Percentiles rank a stretch among this genome's conserved stretches.
These are phyloP conservation scores for Oryzias dopingdopingensis DNA, from an alignment of 2,797 vertebrate species.

Conservation along the genomic window DNA sequence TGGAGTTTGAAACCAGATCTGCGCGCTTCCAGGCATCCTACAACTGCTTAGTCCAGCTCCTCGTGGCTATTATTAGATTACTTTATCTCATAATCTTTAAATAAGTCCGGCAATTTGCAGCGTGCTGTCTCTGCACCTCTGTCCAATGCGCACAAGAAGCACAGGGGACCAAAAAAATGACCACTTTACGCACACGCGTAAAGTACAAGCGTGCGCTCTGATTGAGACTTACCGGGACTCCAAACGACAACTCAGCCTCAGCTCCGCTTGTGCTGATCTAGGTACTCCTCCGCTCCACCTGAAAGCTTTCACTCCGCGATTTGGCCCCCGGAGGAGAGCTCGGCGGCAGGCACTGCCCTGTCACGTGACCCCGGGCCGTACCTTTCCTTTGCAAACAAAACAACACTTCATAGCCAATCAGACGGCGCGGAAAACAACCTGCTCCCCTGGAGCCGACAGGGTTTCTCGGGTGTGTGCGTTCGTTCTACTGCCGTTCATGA, in stretches of 20 bases:
- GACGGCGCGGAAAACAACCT: background rate
- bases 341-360: conserved; percentile 24
- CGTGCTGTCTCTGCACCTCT: conserved; percentile 8
- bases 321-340: conserved; percentile 36
- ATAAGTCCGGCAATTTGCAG: conserved; percentile 39
- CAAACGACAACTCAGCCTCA: background rate
- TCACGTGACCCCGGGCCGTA: conserved; percentile 47
- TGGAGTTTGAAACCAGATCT: conserved; percentile 4
- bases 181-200: too few species aligned
- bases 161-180: conserved; percentile 12
- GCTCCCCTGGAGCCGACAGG: too few species aligned
- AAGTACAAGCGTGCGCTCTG: too few species aligned
- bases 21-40: conserved; percentile 17
- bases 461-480: too few species aligned
- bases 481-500: too few species aligned
- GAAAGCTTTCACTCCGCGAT: conserved; percentile 34
- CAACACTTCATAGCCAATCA: conserved; percentile 8
- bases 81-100: conserved; percentile 57
- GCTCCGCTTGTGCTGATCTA: background rate
- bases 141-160: conserved; percentile 24
- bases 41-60: conserved; percentile 37
- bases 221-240: conserved; percentile 37
- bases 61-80: conserved; percentile 59
- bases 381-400: conserved; percentile 15
- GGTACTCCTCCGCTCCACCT: conserved; percentile 52